Percentiles rank a stretch among this genome's conserved stretches.
Evolutionary conservation across 2,113 vertebrate genomes (phyloP).

Genomic region (Promerops cafer): DNA sequence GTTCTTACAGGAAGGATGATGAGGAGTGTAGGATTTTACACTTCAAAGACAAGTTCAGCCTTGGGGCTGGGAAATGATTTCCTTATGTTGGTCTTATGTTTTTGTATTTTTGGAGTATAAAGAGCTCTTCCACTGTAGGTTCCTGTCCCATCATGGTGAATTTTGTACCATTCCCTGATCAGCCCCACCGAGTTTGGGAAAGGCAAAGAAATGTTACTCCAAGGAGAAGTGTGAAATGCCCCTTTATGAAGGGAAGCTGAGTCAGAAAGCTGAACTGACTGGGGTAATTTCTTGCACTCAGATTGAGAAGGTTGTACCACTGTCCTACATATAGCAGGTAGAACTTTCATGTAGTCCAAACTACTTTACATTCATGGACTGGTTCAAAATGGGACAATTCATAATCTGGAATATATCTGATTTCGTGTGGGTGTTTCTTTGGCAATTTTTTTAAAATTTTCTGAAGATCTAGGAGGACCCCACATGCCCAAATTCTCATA

Average conservation of each 20-base stretch:
- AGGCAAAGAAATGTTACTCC: background rate
- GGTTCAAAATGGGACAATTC: background rate
- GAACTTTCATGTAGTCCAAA: background rate
- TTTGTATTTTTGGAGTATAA: background rate
- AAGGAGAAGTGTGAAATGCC: background rate
- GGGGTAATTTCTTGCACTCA: background rate
- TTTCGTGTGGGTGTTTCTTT: background rate
- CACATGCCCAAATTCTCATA: background rate
- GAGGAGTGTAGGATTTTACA: conserved; percentile 15
- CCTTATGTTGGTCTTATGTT: background rate
- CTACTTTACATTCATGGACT: background rate
- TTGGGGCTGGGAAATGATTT: background rate
- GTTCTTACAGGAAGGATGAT: conserved; percentile 4
- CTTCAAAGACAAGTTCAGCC: background rate
- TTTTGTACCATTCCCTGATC: background rate
- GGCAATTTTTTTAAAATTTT: background rate
- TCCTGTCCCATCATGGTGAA: background rate
- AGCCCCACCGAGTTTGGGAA: background rate
- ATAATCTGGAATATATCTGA: too few species aligned
- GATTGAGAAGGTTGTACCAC: background rate
- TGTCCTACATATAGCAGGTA: fast-evolving
- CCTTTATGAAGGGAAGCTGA: background rate
- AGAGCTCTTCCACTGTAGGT: background rate
- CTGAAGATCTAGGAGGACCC: background rate
- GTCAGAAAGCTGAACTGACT: background rate